phyloP scores from a whole-genome alignment of 2,113 vertebrate species.

The Dunckerocampus dactyliophorus region DNA sequence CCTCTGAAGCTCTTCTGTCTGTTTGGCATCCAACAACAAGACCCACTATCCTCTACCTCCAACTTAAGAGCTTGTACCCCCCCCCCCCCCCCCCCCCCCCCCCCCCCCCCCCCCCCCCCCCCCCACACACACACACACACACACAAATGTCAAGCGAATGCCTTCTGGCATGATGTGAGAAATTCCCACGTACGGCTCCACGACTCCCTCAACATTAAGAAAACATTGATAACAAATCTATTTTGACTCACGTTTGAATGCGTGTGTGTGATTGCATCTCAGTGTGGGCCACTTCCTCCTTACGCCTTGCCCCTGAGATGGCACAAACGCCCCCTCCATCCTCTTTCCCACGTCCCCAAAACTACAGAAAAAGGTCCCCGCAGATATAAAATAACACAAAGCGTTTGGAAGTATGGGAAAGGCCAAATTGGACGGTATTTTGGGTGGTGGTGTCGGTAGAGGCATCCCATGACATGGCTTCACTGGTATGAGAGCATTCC shows the following conservation, averaged over 20 bases:
- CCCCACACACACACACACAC: too few relatives aligned
- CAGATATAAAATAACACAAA: constrained; percentile 50
- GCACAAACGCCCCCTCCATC: constrained; percentile 57
- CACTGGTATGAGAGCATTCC: constrained; percentile 52
- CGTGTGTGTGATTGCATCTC: constrained; percentile 8
- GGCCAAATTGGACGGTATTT: constrained; percentile 53
- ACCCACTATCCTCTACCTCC: constrained; percentile 21
- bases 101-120: too few relatives aligned
- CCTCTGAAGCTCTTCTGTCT: constrained; percentile 24
- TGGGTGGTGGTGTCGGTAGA: constrained; percentile 9
- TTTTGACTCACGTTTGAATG: constrained; percentile 8
- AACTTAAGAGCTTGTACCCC: constrained; percentile 29
- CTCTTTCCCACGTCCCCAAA: constrained; percentile 63
- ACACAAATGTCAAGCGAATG: background rate
- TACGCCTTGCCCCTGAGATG: constrained; percentile 50
- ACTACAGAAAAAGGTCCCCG: constrained; percentile 28
- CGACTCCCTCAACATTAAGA: constrained; percentile 14
- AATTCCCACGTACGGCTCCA: constrained; percentile 45
- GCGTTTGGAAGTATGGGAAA: constrained; percentile 57
- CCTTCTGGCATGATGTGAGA: constrained; percentile 35
- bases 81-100: too few relatives aligned
- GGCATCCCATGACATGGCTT: constrained; percentile 59
- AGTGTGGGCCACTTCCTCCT: constrained; percentile 45
- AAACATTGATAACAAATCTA: constrained; percentile 16
- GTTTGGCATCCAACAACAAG: constrained; percentile 25